A percentile compares a stretch with the other conserved stretches of the same genome.
Evolutionary conservation across 2,113 vertebrate species (phyloP).

Genomic region (Pseudorhombus dupliciocellatus): DNA sequence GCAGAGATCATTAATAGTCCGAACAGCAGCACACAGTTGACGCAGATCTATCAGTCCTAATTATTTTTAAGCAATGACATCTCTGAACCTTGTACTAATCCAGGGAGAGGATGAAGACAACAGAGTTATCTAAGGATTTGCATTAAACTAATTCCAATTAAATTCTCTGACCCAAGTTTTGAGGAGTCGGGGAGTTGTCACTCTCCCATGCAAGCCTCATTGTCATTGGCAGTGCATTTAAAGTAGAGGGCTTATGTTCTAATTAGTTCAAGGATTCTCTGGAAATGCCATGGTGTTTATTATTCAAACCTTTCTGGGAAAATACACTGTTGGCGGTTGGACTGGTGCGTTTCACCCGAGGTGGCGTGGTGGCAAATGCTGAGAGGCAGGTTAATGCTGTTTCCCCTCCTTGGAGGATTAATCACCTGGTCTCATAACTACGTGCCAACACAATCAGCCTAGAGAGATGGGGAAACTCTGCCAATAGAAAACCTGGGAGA

Average conservation of each 20-base stretch:
- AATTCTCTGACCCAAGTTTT: slow-evolving; percentile 13
- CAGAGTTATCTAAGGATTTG: slow-evolving; percentile 1
- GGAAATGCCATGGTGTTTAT: slow-evolving; percentile 15
- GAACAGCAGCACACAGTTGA: neutral
- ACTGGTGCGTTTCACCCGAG: slow-evolving; percentile 49
- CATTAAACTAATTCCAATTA: slow-evolving; percentile 25
- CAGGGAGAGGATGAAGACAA: slow-evolving; percentile 2
- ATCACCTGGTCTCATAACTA: slow-evolving; percentile 70
- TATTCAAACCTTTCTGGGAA: slow-evolving; percentile 28
- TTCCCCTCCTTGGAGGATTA: slow-evolving; percentile 63
- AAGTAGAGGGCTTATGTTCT: slow-evolving; percentile 36
- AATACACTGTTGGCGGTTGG: slow-evolving; percentile 32
- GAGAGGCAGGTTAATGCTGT: slow-evolving; percentile 73
- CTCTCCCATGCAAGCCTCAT: slow-evolving; percentile 16
- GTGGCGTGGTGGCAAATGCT: slow-evolving; percentile 60
- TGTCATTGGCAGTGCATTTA: slow-evolving; percentile 7
- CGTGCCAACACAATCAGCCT: slow-evolving; percentile 72
- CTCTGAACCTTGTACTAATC: neutral
- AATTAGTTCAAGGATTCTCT: slow-evolving; percentile 42
- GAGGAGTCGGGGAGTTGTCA: neutral
- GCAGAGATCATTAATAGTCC: slow-evolving; percentile 20
- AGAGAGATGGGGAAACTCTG: slow-evolving; percentile 56
- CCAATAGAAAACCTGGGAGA: slow-evolving; percentile 60
- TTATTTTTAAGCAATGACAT: slow-evolving; percentile 4
- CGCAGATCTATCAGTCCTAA: neutral